phyloP scores from a whole-genome alignment of 2,113 vertebrate genomes.

The Protobothrops flavoviridis region DNA sequence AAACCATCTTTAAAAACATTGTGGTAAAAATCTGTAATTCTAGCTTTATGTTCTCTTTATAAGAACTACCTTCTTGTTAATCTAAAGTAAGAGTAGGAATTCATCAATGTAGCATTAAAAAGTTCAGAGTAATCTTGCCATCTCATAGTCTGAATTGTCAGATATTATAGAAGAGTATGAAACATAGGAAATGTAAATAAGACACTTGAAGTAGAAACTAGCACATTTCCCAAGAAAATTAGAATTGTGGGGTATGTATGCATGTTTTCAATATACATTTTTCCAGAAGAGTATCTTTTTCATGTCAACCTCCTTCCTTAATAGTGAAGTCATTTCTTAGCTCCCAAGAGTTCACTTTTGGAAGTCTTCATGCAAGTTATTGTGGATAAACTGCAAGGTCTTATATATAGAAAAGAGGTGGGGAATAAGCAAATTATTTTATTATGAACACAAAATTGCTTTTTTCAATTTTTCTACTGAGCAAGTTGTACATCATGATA shows the following conservation, averaged over 20 bases:
- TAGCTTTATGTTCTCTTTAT: neutral
- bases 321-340: neutral
- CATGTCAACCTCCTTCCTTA: too few relatives aligned
- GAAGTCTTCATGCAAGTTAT: neutral
- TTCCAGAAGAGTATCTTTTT: neutral
- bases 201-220: neutral
- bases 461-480: slow-evolving; percentile 31
- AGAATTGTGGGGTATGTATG: neutral
- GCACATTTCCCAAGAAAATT: neutral
- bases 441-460: slow-evolving; percentile 33
- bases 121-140: neutral
- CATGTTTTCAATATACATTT: neutral
- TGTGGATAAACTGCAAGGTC: neutral
- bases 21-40: neutral
- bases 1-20: neutral
- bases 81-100: neutral
- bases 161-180: neutral
- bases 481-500: neutral
- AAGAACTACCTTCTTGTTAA: neutral
- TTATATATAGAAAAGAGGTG: neutral
- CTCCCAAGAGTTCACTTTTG: neutral
- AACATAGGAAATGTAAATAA: neutral
- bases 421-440: slow-evolving; percentile 19
- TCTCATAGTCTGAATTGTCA: neutral
- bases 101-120: neutral